These are phyloP conservation scores for Saguinus midas DNA, from an alignment of 2,113 vertebrate species.

Conservation along the genomic window DNA sequence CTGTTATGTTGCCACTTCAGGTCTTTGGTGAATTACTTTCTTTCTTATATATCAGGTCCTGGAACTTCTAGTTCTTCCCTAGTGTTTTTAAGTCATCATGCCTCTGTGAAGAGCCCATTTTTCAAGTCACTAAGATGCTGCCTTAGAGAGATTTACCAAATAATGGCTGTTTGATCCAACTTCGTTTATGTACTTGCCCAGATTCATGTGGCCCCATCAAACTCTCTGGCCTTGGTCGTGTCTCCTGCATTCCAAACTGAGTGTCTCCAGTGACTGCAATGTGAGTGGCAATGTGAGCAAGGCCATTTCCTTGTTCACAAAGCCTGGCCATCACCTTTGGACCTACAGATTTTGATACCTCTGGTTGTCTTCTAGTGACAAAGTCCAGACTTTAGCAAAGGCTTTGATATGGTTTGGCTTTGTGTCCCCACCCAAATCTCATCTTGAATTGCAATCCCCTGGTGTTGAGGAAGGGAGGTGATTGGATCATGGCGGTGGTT, in stretches of 20 bases:
- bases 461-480: too few relatives aligned
- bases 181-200: background rate
- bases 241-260: background rate
- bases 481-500: too few relatives aligned
- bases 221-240: background rate
- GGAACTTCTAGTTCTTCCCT: background rate
- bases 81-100: background rate
- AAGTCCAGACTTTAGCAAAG: background rate
- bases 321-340: background rate
- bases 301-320: background rate
- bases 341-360: background rate
- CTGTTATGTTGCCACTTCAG: slow-evolving; percentile 1
- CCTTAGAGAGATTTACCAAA: background rate
- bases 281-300: background rate
- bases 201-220: background rate
- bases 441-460: too few relatives aligned
- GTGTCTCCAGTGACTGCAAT: background rate
- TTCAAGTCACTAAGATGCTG: background rate
- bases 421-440: too few relatives aligned
- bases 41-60: background rate
- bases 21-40: background rate
- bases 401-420: too few relatives aligned
- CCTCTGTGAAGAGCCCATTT: background rate
- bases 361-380: background rate
- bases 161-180: background rate